Base-by-base conservation (phyloP, 2,113 vertebrate species). In the Ailuropoda melanoleuca region DNA sequence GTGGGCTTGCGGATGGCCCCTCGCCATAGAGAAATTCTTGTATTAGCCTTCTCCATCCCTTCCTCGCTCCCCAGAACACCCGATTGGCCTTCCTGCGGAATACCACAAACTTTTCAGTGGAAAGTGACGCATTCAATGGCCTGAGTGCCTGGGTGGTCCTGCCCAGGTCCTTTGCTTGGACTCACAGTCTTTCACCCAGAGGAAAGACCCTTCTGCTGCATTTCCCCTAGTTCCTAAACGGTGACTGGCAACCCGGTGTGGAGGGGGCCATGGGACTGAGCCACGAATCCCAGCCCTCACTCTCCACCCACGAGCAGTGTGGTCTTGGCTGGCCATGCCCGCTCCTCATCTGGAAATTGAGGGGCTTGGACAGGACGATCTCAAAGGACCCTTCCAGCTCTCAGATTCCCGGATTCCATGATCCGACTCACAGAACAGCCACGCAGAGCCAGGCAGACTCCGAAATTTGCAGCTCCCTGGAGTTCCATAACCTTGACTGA, bases 371-470 rank as follows among this genome's bases (percentile, higher is more conserved):
- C 37, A 13, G 26, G 39, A 62, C 21, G 4, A 7, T 86, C 64
- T 74, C 34, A 1, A 50, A 88, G 83, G 97, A 53, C 23, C 3
- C 56, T 58, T 90, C 80, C 26, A 39, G 56, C 50, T 85, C 86
- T 95, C 58, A n/a, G 70, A 95, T 81, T 84, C 90, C 66, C 6
- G 1, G 55, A 74, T 81, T 88, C 82, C 17, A 14, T 18, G 43
- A 46, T 55, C 72, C 94, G 81, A 94, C 48, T 90, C 96, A 92
- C 37, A 86, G 26, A 85, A 60, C 17, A 77, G 31, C 39, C 3
- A 2, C 0, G 13, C 21, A 46, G 60, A 90, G 74, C n/a, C 74
- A 87, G 80, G 88, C 17, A 14, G 62, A 72, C 18, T 68, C 18
- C 0, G 55, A 90, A 92, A 74, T 55, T 24, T 60, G 62, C 55